phyloP scores from a whole-genome alignment of 2,888 invertebrate genomes.

The Parnassius smintheus region DNA sequence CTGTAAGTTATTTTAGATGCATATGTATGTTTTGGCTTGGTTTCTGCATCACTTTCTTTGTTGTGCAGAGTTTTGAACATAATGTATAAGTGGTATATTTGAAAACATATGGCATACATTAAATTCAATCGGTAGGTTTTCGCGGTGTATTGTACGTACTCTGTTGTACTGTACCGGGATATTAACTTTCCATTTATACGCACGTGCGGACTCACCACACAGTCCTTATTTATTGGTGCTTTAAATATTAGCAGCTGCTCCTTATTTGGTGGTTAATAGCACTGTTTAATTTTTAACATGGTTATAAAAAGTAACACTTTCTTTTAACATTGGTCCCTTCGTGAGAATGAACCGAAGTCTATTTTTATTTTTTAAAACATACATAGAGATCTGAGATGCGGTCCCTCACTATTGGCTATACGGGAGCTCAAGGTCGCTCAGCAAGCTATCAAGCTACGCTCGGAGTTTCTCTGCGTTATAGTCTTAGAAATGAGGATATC shows the following conservation, averaged over 20 bases:
- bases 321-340: conserved; percentile 1
- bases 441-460: too few species aligned
- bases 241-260: conserved; percentile 13
- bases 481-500: too few species aligned
- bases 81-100: neutral
- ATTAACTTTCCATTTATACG: conserved; percentile 9
- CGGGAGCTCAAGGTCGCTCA: too few species aligned
- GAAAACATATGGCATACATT: conserved; percentile 1
- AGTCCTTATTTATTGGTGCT: conserved; percentile 12
- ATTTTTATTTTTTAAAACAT: neutral
- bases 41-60: too few species aligned
- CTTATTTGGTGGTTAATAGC: conserved; percentile 1
- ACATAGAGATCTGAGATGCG: too few species aligned
- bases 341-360: neutral
- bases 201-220: conserved; percentile 7
- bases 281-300: conserved; percentile 1
- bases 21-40: too few species aligned
- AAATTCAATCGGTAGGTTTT: conserved; percentile 1
- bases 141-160: neutral
- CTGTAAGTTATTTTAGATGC: too few species aligned
- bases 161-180: neutral
- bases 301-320: conserved; percentile 6
- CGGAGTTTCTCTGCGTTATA: too few species aligned
- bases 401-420: too few species aligned
- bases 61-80: too few species aligned